These are phyloP conservation scores for Malurus melanocephalus DNA, from an alignment of 2,113 vertebrate genomes.

Conservation along the genomic window DNA sequence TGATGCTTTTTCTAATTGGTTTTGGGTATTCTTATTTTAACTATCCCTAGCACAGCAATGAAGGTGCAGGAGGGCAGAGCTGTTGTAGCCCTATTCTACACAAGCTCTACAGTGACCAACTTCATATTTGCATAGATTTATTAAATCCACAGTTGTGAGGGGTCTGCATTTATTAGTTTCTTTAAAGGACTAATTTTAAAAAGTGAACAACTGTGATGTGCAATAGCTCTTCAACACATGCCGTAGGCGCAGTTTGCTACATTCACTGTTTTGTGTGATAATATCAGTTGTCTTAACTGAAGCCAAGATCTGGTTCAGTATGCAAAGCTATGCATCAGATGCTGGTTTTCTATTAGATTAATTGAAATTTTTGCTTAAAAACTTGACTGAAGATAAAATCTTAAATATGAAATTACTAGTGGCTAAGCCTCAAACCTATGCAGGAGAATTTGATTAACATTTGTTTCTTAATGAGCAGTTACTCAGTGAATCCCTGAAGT, in stretches of 20 bases:
- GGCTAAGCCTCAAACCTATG: background rate
- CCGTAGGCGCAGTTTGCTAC: background rate
- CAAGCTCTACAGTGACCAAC: background rate
- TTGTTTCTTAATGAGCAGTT: background rate
- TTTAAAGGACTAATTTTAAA: background rate
- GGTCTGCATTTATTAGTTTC: background rate
- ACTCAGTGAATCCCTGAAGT: background rate
- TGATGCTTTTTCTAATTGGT: background rate
- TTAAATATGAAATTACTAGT: slow-evolving; percentile 1
- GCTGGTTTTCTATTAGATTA: background rate
- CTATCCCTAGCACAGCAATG: background rate
- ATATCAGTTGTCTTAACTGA: slow-evolving; percentile 8
- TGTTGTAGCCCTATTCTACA: background rate
- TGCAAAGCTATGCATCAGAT: background rate
- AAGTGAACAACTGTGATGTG: background rate
- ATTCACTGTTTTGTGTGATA: background rate
- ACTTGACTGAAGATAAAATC: slow-evolving; percentile 41
- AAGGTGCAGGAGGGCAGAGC: background rate
- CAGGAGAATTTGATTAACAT: background rate
- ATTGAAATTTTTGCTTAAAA: slow-evolving; percentile 11
- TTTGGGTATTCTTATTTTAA: background rate
- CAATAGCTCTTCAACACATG: background rate
- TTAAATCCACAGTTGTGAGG: background rate
- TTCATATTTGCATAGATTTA: background rate
- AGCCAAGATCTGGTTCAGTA: background rate